Evolutionary conservation across 2,797 vertebrate species (phyloP).

Genomic region (Setipinna tenuifilis): DNA sequence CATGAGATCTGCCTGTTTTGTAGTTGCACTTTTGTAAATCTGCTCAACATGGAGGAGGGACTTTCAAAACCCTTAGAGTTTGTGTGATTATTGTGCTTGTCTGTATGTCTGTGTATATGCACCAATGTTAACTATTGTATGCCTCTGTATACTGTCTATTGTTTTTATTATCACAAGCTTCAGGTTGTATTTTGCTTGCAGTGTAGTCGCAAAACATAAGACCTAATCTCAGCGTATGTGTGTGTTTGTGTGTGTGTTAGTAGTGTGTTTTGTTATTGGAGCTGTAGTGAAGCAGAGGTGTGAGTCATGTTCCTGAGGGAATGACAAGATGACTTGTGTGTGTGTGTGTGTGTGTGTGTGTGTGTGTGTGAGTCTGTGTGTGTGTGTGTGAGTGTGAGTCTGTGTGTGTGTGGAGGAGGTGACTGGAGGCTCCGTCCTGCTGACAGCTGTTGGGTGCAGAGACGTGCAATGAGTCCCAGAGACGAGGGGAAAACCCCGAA

Average conservation of each 20-base stretch:
- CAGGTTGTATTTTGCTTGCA: background rate
- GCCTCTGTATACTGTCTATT: background rate
- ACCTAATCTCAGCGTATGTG: background rate
- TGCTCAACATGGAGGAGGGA: slow-evolving; percentile 10
- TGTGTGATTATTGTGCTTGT: background rate
- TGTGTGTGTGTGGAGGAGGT: background rate
- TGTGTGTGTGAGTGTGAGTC: background rate
- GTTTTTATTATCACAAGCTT: no score
- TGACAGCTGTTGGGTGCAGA: slow-evolving; percentile 48
- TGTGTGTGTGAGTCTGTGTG: background rate
- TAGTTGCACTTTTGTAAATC: slow-evolving; percentile 70
- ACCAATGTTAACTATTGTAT: background rate
- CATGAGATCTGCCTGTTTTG: slow-evolving; percentile 72
- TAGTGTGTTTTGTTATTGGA: background rate
- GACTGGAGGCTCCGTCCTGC: background rate
- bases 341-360: slow-evolving; percentile 1
- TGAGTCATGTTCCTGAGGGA: slow-evolving; percentile 57
- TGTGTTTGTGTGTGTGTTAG: background rate
- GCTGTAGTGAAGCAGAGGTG: slow-evolving; percentile 37
- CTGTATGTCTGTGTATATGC: slow-evolving; percentile 42
- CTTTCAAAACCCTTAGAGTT: background rate
- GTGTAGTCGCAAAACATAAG: background rate
- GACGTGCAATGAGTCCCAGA: slow-evolving; percentile 41
- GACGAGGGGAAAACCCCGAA: slow-evolving; percentile 55
- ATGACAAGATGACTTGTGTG: slow-evolving; percentile 28